Evolutionary conservation across 2,888 invertebrate genomes (phyloP).

Genomic region (Drosophila merina): DNA sequence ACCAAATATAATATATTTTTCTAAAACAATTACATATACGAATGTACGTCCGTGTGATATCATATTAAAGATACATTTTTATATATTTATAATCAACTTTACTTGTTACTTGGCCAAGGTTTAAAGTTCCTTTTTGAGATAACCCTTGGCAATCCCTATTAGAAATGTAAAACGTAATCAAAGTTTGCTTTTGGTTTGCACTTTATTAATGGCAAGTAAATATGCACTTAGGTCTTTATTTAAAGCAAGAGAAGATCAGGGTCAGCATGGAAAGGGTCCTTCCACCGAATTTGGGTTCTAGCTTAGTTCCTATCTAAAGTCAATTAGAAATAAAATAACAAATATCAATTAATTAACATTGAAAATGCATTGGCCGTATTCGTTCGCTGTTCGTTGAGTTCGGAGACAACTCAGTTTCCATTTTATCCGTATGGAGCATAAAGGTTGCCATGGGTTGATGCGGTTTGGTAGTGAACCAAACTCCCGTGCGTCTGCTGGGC

Average conservation of each 20-base stretch:
- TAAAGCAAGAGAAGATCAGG: slow-evolving; percentile 40
- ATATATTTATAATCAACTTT: neutral
- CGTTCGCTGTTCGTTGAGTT: slow-evolving; percentile 25
- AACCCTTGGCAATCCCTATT: neutral
- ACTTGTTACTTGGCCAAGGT: neutral
- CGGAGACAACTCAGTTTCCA: neutral
- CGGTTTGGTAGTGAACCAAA: slow-evolving; percentile 58
- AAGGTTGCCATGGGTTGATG: slow-evolving; percentile 62
- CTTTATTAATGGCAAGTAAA: slow-evolving; percentile 69
- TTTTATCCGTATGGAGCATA: slow-evolving; percentile 48
- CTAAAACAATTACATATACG: neutral
- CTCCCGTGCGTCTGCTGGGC: slow-evolving; percentile 70
- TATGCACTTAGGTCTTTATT: slow-evolving; percentile 54
- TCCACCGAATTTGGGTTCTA: slow-evolving; percentile 54
- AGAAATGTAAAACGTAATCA: neutral
- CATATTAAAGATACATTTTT: neutral
- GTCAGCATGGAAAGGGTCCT: slow-evolving; percentile 71
- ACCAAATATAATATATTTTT: slow-evolving; percentile 1
- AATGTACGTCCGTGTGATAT: neutral
- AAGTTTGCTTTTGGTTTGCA: slow-evolving; percentile 62
- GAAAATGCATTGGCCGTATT: slow-evolving; percentile 40
- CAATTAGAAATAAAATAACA: slow-evolving; percentile 25
- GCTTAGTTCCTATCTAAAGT: slow-evolving; percentile 21
- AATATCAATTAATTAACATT: slow-evolving; percentile 30
- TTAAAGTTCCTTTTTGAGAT: neutral